Conservation (phyloP, 1,140 invertebrate genomes). For the Ruditapes philippinarum region DNA sequence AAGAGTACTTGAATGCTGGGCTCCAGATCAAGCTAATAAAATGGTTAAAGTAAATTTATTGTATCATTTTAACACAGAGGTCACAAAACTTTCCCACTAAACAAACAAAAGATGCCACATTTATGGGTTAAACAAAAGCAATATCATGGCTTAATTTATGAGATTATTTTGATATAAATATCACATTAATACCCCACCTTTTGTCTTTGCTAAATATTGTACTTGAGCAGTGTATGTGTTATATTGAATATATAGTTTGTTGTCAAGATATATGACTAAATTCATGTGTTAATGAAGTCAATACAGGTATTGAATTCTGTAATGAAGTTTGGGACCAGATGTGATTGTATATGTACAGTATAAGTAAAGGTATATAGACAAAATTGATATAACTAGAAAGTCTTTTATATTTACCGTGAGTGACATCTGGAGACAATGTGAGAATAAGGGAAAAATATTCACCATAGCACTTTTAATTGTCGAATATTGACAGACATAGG, state of each 20-base stretch:
- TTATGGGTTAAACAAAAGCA: background rate
- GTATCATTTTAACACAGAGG: slow-evolving; percentile 38
- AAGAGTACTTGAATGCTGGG: background rate
- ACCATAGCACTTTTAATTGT: slow-evolving; percentile 5
- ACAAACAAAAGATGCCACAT: slow-evolving; percentile 4
- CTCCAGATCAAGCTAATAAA: slow-evolving; percentile 37
- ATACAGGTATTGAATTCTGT: slow-evolving; percentile 42
- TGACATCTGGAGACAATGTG: slow-evolving; percentile 10
- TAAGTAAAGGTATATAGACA: background rate
- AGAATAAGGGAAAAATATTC: background rate
- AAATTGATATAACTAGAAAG: background rate
- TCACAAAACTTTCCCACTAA: slow-evolving; percentile 26
- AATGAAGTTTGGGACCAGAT: slow-evolving; percentile 29
- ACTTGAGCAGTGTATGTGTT: background rate
- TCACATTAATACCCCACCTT: background rate
- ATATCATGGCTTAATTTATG: slow-evolving; percentile 1
- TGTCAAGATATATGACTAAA: background rate
- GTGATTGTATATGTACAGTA: slow-evolving; percentile 8
- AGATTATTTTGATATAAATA: background rate
- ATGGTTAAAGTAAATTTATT: slow-evolving; percentile 46
- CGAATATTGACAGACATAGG: no score
- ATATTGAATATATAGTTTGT: background rate
- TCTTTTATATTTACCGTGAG: background rate
- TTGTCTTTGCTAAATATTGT: background rate
- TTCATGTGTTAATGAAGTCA: slow-evolving; percentile 21